Evolutionary conservation across 1,140 invertebrate genomes (phyloP), one percentile per base, ranked within the genome.

Genomic region (Drosophila albomicans): DNA sequence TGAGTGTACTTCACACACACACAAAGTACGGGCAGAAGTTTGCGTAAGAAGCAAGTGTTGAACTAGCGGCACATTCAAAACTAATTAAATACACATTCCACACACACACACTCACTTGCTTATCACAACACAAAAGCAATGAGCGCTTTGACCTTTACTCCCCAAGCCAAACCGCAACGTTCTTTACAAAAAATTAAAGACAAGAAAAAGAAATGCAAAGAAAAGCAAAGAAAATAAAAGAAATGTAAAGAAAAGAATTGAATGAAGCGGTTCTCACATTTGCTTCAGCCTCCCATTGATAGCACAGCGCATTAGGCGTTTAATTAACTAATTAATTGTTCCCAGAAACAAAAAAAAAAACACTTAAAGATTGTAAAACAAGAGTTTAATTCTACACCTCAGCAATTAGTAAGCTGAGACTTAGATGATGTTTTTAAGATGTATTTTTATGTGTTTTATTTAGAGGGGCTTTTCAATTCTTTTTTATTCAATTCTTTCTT

Each of bases 61-160:
- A 81, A 86, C 69, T 78, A 78, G 82, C 64, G 67, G 66, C 75
- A 73, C 64, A 87, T 85, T 86, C 58, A 86, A 48, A 38, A 62
- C 78, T 76, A 81, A 82, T 84, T 67, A 79, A 79, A 73, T 68
- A 61, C 62, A 74, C 78, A 52, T 71, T 86, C 70, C 78, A 64
- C 62, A 54, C 62, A 54, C 62, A 79, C 68, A 79, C 68, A 35
- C 52, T 65, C 64, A 72, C 73, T 59, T 28, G 61, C 75, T 82
- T 82, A 86, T 87, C 76, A 82, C 10, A 16, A 77, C 70, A 72
- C 25, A 67, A 13, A 25, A 62, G 28, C 68, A 63, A 62, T 16
- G 64, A 68, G 45, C 76, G 56, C 70, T 75, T 63, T 78, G 84
- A 87, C 84, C 84, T 78, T 70, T 64, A 68, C 13, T 51, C 38